These are phyloP conservation scores for Brachyopa scutellaris DNA, from an alignment of 2,888 invertebrate species.

Conservation along the genomic window DNA sequence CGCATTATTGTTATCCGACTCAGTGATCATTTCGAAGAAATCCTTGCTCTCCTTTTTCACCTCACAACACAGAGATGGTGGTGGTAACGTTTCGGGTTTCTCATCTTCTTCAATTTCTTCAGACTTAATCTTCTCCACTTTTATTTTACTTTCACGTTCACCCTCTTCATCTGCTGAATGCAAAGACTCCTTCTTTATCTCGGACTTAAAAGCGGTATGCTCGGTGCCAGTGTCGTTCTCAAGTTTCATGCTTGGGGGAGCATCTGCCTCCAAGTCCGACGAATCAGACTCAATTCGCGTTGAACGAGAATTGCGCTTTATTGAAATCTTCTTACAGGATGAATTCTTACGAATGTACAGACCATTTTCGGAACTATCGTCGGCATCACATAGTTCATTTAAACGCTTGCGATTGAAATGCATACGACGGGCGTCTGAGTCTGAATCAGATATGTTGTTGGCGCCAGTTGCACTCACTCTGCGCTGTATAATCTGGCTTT, in stretches of 20 bases:
- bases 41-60: slow-evolving; percentile 78
- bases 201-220: slow-evolving; percentile 81
- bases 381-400: slow-evolving; percentile 82
- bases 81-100: slow-evolving; percentile 23
- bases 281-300: slow-evolving; percentile 89
- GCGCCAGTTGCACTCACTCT: slow-evolving; percentile 74
- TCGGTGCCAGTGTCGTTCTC: slow-evolving; percentile 74
- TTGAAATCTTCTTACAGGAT: slow-evolving; percentile 83
- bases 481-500: slow-evolving; percentile 74
- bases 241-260: slow-evolving; percentile 22
- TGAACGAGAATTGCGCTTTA: slow-evolving; percentile 87
- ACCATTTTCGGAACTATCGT: slow-evolving; percentile 79
- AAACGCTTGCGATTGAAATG: slow-evolving; percentile 82
- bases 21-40: slow-evolving; percentile 74
- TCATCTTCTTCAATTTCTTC: slow-evolving; percentile 55
- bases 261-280: slow-evolving; percentile 83
- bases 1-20: slow-evolving; percentile 72
- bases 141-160: slow-evolving; percentile 46
- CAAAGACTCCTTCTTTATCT: slow-evolving; percentile 84
- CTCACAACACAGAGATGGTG: slow-evolving; percentile 68
- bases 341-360: slow-evolving; percentile 78
- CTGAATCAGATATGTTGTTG: slow-evolving; percentile 79
- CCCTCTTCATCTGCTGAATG: slow-evolving; percentile 79
- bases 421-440: slow-evolving; percentile 81
- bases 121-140: slow-evolving; percentile 55